Percentiles rank a stretch among this genome's conserved stretches.
These are phyloP conservation scores for Daphoenositta chrysoptera DNA, from an alignment of 2,113 vertebrate genomes.

Conservation along the genomic window DNA sequence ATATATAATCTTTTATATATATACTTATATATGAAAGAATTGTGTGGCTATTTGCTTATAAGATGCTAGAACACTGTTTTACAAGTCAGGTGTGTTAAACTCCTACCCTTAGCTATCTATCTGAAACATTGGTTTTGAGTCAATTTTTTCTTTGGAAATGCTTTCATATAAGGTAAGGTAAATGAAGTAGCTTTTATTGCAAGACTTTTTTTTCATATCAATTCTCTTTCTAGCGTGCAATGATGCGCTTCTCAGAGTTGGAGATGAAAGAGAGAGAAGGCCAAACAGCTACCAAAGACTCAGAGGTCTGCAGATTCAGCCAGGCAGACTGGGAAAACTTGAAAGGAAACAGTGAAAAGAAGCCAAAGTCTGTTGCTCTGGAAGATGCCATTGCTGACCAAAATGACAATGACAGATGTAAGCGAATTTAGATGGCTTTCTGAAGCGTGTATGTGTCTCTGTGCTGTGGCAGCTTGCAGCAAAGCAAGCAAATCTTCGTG, in stretches of 20 bases:
- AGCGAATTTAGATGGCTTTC: slow-evolving; percentile 62
- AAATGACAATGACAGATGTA: slow-evolving; percentile 79
- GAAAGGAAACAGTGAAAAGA: slow-evolving; percentile 81
- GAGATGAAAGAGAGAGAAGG: slow-evolving; percentile 94
- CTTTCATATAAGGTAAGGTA: slow-evolving; percentile 77
- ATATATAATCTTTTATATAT: slow-evolving; percentile 14
- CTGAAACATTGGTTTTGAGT: slow-evolving; percentile 71
- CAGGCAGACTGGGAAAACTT: slow-evolving; percentile 82
- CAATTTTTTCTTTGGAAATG: slow-evolving; percentile 69
- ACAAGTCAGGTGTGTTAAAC: slow-evolving; percentile 60
- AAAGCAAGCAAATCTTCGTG: background rate
- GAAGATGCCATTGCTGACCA: slow-evolving; percentile 76
- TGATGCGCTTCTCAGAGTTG: slow-evolving; percentile 96
- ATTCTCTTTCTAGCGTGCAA: slow-evolving; percentile 88
- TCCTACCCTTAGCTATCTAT: slow-evolving; percentile 34
- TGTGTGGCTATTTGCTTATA: slow-evolving; percentile 63
- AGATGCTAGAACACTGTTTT: slow-evolving; percentile 56
- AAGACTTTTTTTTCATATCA: slow-evolving; percentile 78
- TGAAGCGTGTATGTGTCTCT: background rate
- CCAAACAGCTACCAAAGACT: slow-evolving; percentile 83
- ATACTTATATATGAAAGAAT: slow-evolving; percentile 44
- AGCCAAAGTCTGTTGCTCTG: slow-evolving; percentile 77
- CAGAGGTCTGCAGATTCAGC: slow-evolving; percentile 82
- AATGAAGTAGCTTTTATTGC: slow-evolving; percentile 67
- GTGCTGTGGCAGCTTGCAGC: background rate